Evolutionary conservation across 2,888 invertebrate species (phyloP).

Genomic region (Perdita meconis): DNA sequence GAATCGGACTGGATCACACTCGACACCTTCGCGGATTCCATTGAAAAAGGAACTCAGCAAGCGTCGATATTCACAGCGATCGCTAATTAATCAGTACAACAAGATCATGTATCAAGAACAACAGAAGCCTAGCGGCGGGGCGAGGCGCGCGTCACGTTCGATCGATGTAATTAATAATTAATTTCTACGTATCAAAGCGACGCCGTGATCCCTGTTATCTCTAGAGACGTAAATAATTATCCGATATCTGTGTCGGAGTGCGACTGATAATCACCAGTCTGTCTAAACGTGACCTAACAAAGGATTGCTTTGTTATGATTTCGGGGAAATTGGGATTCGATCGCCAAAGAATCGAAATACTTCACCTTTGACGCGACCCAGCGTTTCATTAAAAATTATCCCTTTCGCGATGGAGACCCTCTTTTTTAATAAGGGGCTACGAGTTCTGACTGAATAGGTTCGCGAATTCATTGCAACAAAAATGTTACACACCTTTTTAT

Average conservation of each 20-base stretch:
- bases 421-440: too few species aligned
- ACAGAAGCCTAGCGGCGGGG: constrained; percentile 28
- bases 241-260: constrained; percentile 38
- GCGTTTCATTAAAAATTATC: background rate
- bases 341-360: background rate
- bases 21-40: constrained; percentile 13
- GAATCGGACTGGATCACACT: constrained; percentile 1
- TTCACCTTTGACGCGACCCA: background rate
- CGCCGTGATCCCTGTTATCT: constrained; percentile 46
- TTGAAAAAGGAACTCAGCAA: constrained; percentile 2
- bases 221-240: constrained; percentile 64
- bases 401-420: too few species aligned
- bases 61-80: constrained; percentile 21
- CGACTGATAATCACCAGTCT: constrained; percentile 38
- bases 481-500: too few species aligned
- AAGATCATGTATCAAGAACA: constrained; percentile 15
- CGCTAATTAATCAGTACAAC: constrained; percentile 58
- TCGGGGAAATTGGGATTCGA: background rate
- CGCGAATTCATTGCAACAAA: too few species aligned
- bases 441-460: too few species aligned
- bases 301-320: background rate
- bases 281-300: constrained; percentile 5
- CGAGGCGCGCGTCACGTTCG: constrained; percentile 42
- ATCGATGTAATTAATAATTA: constrained; percentile 64
- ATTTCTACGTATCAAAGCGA: constrained; percentile 55